Evolutionary conservation across 2,888 invertebrate genomes (phyloP), one percentile per base, ranked within the genome.

Genomic region (Deroplatys truncata): DNA sequence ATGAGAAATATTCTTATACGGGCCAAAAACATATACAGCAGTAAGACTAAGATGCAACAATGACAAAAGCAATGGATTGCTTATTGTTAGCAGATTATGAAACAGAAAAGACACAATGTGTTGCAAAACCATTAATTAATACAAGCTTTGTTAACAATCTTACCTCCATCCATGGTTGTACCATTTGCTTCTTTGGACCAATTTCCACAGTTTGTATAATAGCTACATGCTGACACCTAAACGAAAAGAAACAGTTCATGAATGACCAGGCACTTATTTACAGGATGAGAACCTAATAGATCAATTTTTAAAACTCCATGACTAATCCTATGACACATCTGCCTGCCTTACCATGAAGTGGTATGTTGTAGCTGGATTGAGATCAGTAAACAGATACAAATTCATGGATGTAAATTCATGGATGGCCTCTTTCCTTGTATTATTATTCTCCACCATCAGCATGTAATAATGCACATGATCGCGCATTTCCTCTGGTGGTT

Each of bases 321-420:
- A 13, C 56, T 20, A 2, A 72, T 16, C 0, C 43, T 13, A 35
- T 7, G 43, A 13, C 56, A 72, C 20, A 72, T 16, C 0, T 72
- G 25, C 20, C 13, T 13, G 13, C 31, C 49, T 90, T 92, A 96
- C 97, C 94, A 96, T 96, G 92, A 98, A 98, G 91, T 95, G 95
- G 92, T 98, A 98, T 49, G 96, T 96, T 56, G 97, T 97, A 28
- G 97, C 97, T 0, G 98, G 96, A 91, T 96, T 95, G 88, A 98
- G 93, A 92, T 96, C 95, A 83, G 95, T 95, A 92, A 98, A 98
- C 95, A 98, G 96, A 92, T 97, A 97, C 1, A 97, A 95, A 89
- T 96, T 94, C 91, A 96, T 96, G 35, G 95, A 94, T 0, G 94
- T 94, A 25, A 95, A 95, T 25, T 95, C 95, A 92, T 97, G 96